Base-by-base conservation (phyloP, 2,888 invertebrate species). In the Drosophila leonis region DNA sequence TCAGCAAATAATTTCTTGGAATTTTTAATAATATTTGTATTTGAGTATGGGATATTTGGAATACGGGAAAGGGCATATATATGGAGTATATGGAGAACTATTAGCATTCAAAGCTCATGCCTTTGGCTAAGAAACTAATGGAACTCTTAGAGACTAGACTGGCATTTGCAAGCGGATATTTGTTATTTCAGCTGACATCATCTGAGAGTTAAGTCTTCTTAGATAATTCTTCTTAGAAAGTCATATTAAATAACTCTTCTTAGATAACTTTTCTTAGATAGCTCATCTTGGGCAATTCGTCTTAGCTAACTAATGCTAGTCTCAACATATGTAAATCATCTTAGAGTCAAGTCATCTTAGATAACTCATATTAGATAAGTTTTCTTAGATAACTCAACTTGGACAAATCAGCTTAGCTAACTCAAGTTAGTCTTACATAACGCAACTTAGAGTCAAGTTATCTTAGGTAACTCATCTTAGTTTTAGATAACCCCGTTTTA, bases 21-120 rank as follows among this genome's bases (percentile, higher is more conserved):
- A 31, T 49, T 49, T 33, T 31, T 31, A 48, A 48, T 48, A 48
- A 46, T 15, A 27, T 31, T 48, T n/a, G 46, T 13, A 29, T n/a
- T 29, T 15, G 48, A 48, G 48, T 15, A 10, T 10, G 5, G 29
- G 0, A 12, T 48, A 48, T 27, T 6, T n/a, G 12, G 13, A 12
- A 29, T 31, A 12, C 5, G 12, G 12, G 0, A 10, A 10, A 12
- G n/a, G 29, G 6, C 6, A 48, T 10, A 24, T 44, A 13, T 24
- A 7, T 44, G 7, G 41, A 18, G 6, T 41, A 41, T 44, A 3
- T 29, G 0, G 27, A 8, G 3, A 27, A 6, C 29, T 46, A 27
- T 2, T 0, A 9, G 27, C 46, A 9, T 15, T 27, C 8, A 27
- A 2, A n/a, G 39, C 39, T 39, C n/a, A n/a, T n/a, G n/a, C n/a